These are phyloP conservation scores for Mercenaria mercenaria DNA, from an alignment of 1,140 invertebrate genomes.

Conservation along the genomic window DNA sequence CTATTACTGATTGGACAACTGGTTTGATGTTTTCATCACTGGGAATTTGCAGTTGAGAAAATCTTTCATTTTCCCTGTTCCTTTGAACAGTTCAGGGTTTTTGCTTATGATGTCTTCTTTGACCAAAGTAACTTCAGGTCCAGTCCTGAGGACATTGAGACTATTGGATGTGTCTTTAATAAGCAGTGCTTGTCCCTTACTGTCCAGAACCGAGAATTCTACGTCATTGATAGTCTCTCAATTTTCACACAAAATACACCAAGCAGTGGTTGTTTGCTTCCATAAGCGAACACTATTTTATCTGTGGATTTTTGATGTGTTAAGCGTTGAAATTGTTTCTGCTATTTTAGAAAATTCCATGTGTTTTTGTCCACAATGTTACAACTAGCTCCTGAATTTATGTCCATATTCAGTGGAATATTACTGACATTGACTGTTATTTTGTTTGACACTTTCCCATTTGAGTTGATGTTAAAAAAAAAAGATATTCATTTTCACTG, in stretches of 20 bases:
- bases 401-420: neutral
- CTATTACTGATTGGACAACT: neutral
- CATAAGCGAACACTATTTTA: neutral
- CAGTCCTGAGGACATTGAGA: neutral
- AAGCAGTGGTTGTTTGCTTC: neutral
- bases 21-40: neutral
- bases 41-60: neutral
- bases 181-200: too few species aligned
- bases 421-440: neutral
- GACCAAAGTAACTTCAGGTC: neutral
- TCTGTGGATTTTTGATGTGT: neutral
- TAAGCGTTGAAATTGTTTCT: neutral
- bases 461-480: neutral
- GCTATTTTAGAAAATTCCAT: neutral
- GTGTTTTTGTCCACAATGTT: conserved; percentile 17
- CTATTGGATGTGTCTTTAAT: neutral
- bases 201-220: too few species aligned
- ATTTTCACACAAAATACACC: neutral
- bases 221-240: too few species aligned
- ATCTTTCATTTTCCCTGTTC: neutral
- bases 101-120: neutral
- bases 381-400: neutral
- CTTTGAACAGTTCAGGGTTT: neutral
- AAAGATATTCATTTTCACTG: too few species aligned
- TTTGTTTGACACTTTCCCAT: too few species aligned